Evolutionary conservation across 1,140 invertebrate genomes (phyloP), one percentile per base, ranked within the genome.

Genomic region (Drosophila paulistorum): DNA sequence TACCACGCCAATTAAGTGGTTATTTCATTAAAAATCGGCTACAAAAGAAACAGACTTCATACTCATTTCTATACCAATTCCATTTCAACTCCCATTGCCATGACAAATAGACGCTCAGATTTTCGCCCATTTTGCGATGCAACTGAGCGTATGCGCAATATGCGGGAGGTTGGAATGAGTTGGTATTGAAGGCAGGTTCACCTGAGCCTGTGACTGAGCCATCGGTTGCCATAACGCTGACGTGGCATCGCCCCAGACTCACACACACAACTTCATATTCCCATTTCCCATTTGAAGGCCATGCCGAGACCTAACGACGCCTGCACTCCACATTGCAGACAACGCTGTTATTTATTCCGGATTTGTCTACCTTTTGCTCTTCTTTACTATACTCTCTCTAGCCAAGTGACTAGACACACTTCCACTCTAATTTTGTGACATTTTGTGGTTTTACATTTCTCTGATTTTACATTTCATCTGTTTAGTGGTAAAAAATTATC

Each of bases 111-210:
- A 82, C 23, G 75, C 30, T 57, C 74, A 79, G 74, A 86, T 79
- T 79, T 54, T 79, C 83, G 77, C 83, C 83, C 79, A 82, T 87
- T 87, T 87, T 87, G 79, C 62, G 85, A 85, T 89, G 85, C 84
- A 89, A 89, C 84, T 84, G 84, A 89, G 84, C 84, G 84, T 89
- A 89, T 89, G 84, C 84, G 84, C 85, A 89, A 89, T 77, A 71
- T 71, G 83, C 68, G 63, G 59, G 59, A 23, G 37, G 68, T 62
- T 60, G 67, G 62, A 37, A 37, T 37, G 68, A 55, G 63, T 63
- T 62, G 65, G 11, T 11, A 51, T 51, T 51, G 45, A 41, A 82
- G 75, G 76, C 17, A 11, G 17, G 20, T 23, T 51, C 45, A 51
- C 17, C 45, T 51, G 45, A 51, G 45, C 45, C 45, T 51, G 45